Base-by-base conservation (phyloP, 1,140 invertebrate species). In the Pteromalus puparum region DNA sequence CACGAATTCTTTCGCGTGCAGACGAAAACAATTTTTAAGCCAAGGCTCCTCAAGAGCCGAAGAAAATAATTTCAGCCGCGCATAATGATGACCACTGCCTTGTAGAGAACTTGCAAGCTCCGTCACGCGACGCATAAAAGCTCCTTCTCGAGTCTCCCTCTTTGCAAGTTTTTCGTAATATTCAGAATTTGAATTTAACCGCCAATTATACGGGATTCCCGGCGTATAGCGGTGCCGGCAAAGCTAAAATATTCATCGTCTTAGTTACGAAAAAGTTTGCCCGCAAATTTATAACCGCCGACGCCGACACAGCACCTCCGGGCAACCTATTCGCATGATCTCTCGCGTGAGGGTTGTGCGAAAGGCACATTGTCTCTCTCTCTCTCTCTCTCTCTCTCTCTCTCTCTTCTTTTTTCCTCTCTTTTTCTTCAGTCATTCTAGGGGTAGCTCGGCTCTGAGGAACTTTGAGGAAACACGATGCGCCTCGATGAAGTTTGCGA, bases 161-260 rank as follows among this genome's bases (percentile, higher is more conserved):
- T n/a, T n/a, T n/a, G n/a, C n/a, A 88, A 90, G 82, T 90, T 91
- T 91, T 91, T 89, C 89, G 89, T 90, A 90, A 90, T 91, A 91
- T 90, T 88, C 88, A 81, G 89, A 91, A 91, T 91, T 91, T 91
- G 90, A 91, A 91, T 91, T 91, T 90, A 91, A 91, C 89, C 90
- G 89, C 89, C 90, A 91, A 91, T 91, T 91, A 91, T 90, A 87
- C 88, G 83, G 74, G 86, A 88, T 86, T 89, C 87, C 77, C 86
- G 83, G 84, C 85, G 86, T n/a, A n/a, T n/a, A n/a, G n/a, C 15
- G 53, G 53, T 5, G 53, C 0, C 48, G 86, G 88, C n/a, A n/a
- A n/a, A n/a, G n/a, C 83, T 91, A 90, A 91, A 91, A 91, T 91
- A 91, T 91, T 91, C 90, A 91, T 91, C 89, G 90, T 89, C 89